phyloP scores from a whole-genome alignment of 1,140 invertebrate genomes.

The Scaptodrosophila lebanonensis region DNA sequence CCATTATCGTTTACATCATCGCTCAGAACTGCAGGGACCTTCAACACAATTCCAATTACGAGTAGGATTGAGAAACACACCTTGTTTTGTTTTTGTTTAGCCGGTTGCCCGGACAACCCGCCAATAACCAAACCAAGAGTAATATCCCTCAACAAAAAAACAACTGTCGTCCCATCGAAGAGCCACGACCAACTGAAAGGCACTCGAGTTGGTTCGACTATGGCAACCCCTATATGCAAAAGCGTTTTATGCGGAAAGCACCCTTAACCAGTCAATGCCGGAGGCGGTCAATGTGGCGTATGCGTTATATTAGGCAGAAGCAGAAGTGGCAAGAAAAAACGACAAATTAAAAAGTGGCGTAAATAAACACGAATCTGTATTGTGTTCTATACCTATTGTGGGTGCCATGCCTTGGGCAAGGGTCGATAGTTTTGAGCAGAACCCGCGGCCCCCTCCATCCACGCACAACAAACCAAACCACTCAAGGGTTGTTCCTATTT shows the following conservation, averaged over 20 bases:
- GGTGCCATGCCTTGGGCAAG: slow-evolving; percentile 4
- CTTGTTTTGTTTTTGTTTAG: slow-evolving; percentile 31
- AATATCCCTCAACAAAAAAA: too few relatives aligned
- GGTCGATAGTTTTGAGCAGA: slow-evolving; percentile 55
- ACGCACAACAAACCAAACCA: too few relatives aligned
- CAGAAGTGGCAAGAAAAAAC: slow-evolving; percentile 35
- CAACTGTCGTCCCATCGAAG: too few relatives aligned
- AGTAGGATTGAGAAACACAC: not conserved
- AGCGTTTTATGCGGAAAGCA: slow-evolving; percentile 18
- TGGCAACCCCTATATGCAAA: slow-evolving; percentile 38
- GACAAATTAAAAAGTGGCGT: not conserved
- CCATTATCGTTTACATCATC: slow-evolving; percentile 37
- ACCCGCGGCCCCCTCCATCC: too few relatives aligned
- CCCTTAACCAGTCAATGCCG: slow-evolving; percentile 43
- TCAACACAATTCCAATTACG: slow-evolving; percentile 15
- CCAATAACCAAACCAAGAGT: slow-evolving; percentile 25
- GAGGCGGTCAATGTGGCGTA: slow-evolving; percentile 46
- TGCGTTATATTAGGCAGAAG: slow-evolving; percentile 45
- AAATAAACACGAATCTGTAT: not conserved
- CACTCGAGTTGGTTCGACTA: not conserved
- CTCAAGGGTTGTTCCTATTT: slow-evolving; percentile 4
- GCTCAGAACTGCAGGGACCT: slow-evolving; percentile 32
- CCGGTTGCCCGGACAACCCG: slow-evolving; percentile 44
- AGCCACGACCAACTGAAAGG: slow-evolving; percentile 46
- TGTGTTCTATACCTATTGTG: not conserved